These are phyloP conservation scores for Micrasema minimum DNA, from an alignment of 1,140 invertebrate species.

Conservation along the genomic window DNA sequence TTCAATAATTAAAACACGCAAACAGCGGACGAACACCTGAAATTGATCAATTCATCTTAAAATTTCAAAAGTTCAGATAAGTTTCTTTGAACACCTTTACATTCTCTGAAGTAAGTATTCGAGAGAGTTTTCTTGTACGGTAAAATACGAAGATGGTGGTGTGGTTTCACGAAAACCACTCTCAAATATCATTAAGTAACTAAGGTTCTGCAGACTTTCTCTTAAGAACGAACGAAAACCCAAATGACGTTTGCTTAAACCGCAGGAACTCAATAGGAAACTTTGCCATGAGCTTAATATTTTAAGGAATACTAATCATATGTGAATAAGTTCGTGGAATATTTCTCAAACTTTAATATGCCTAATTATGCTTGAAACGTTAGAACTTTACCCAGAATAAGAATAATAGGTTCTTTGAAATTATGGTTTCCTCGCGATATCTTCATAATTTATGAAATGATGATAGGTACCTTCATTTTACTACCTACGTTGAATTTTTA, in stretches of 20 bases:
- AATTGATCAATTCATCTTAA: too few relatives aligned
- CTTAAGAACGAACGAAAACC: conserved; percentile 4
- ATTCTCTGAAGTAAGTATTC: too few relatives aligned
- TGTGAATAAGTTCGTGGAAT: background rate
- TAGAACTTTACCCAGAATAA: background rate
- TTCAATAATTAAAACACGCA: too few relatives aligned
- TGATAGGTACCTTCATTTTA: too few relatives aligned
- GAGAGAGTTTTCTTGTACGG: background rate
- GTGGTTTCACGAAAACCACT: background rate
- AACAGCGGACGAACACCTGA: too few relatives aligned
- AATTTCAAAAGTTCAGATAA: too few relatives aligned
- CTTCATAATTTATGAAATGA: too few relatives aligned
- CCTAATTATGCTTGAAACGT: background rate
- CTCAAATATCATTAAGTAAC: conserved; percentile 14
- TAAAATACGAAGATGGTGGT: background rate
- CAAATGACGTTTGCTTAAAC: conserved; percentile 20
- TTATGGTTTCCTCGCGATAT: too few relatives aligned
- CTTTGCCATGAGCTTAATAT: conserved; percentile 17
- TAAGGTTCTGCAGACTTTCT: conserved; percentile 5
- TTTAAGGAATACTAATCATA: background rate
- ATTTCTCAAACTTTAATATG: conserved; percentile 7
- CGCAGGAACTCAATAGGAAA: conserved; percentile 9
- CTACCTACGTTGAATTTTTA: too few relatives aligned
- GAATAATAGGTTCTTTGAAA: too few relatives aligned
- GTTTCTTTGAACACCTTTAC: too few relatives aligned